Conservation (phyloP, 2,113 vertebrate genomes). For the Antigone vipio region DNA sequence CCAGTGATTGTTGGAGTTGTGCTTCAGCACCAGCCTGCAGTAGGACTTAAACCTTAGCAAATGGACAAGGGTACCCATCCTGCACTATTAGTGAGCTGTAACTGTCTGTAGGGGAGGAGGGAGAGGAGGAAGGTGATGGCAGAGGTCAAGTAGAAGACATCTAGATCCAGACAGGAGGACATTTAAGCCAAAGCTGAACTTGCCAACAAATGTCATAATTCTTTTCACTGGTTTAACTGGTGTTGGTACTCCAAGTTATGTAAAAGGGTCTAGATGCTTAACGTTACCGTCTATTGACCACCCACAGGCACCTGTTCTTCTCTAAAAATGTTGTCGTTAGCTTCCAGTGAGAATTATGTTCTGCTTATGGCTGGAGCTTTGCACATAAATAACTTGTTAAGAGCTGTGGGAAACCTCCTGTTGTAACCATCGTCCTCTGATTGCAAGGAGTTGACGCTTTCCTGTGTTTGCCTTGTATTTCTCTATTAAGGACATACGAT, state of each 20-base stretch:
- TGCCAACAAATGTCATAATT: background rate
- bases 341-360: background rate
- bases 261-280: background rate
- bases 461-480: background rate
- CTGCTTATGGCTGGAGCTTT: background rate
- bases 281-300: background rate
- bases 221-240: background rate
- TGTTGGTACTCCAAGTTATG: background rate
- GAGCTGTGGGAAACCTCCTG: background rate
- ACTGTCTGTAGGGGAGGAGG: background rate
- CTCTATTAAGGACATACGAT: background rate
- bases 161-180: background rate
- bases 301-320: background rate
- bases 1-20: background rate
- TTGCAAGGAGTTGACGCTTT: background rate
- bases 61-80: fast-evolving
- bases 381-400: background rate
- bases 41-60: background rate
- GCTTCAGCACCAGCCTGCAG: background rate
- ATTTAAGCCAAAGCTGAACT: background rate
- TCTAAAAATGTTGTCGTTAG: background rate
- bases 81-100: background rate
- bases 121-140: background rate
- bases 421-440: background rate
- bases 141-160: background rate